Conservation (phyloP, 35 echinoderm and acorn worm genomes). For the Acanthaster planci region DNA sequence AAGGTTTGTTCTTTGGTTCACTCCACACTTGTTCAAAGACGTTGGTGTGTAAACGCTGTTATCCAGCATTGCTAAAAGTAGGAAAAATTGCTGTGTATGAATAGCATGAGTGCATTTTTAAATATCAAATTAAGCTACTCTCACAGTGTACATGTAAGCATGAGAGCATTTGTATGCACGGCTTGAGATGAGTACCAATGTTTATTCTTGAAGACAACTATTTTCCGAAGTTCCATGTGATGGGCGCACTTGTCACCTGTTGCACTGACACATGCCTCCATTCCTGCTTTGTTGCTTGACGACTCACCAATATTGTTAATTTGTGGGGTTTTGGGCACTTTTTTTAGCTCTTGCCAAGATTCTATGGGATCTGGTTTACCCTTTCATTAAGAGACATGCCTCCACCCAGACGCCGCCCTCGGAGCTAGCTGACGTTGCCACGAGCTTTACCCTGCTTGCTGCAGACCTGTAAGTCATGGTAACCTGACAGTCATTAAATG, state of each 20-base stretch:
- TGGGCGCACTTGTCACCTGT: neutral
- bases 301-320: neutral
- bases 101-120: too few species aligned
- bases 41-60: too few species aligned
- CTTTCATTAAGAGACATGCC: constrained; percentile 60
- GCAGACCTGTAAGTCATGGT: constrained; percentile 78
- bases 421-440: constrained; percentile 66
- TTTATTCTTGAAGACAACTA: too few species aligned
- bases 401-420: constrained; percentile 53
- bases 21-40: too few species aligned
- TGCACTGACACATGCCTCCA: neutral
- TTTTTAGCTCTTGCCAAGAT: constrained; percentile 34
- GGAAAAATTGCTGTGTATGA: too few species aligned
- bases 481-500: too few species aligned
- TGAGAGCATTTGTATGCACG: too few species aligned
- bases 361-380: constrained; percentile 57
- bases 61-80: too few species aligned
- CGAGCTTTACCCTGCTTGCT: constrained; percentile 63
- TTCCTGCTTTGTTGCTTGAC: neutral
- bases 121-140: too few species aligned
- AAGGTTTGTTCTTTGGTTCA: constrained; percentile 17
- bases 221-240: too few species aligned
- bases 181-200: too few species aligned
- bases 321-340: neutral
- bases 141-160: too few species aligned